Evolutionary conservation across 2,797 vertebrate genomes (phyloP).

Genomic region (Anguilla anguilla): DNA sequence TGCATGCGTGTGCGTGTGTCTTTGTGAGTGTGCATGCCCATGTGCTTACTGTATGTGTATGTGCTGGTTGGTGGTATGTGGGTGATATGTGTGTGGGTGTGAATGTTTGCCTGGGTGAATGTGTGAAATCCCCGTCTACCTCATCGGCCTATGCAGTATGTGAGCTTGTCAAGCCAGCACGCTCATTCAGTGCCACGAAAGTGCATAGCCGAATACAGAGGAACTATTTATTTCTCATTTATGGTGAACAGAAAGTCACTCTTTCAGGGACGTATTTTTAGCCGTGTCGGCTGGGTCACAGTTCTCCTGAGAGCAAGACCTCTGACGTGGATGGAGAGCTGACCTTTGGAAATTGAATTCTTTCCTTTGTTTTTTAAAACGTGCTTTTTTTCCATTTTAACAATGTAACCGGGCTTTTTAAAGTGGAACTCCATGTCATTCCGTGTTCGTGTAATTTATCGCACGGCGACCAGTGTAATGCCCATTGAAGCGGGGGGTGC

Average conservation of each 20-base stretch:
- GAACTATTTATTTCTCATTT: neutral
- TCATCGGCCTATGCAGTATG: neutral
- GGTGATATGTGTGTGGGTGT: neutral
- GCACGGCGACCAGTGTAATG: neutral
- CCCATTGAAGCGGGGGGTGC: neutral
- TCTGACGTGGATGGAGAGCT: neutral
- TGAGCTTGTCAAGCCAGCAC: neutral
- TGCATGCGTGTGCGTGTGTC: neutral
- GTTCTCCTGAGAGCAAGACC: neutral
- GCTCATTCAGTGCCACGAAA: neutral
- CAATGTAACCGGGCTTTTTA: neutral
- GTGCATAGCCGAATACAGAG: neutral
- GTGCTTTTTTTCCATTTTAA: neutral
- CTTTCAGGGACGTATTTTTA: neutral
- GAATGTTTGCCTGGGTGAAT: neutral
- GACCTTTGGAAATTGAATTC: constrained; percentile 12
- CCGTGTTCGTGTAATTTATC: neutral
- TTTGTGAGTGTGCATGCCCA: neutral
- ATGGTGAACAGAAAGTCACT: neutral
- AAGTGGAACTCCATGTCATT: neutral
- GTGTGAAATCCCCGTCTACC: neutral
- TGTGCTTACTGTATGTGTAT: too few species aligned
- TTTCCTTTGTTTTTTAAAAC: neutral
- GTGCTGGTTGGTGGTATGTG: neutral
- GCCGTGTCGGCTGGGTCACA: neutral